Base-by-base conservation (phyloP, 2,888 invertebrate genomes). In the Eupeodes latifasciatus region DNA sequence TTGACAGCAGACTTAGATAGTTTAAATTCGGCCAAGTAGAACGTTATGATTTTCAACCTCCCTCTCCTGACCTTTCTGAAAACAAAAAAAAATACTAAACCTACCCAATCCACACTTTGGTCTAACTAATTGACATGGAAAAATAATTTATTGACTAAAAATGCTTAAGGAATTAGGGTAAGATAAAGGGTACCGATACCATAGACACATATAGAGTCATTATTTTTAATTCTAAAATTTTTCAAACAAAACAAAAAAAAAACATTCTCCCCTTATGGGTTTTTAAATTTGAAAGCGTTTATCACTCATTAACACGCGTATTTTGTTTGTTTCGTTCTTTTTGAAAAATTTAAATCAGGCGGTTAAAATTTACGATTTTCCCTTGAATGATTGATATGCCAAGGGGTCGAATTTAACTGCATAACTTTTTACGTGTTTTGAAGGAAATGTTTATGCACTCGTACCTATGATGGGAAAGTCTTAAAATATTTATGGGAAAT, bases 301-400 rank as follows among this genome's bases (percentile, higher is more conserved):
- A 88, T 88, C 88, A 88, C 88, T 88, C 88, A 88, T 85, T 88
- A 88, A 85, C 88, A 88, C 88, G 85, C 61, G 88, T 69, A 85
- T 88, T 88, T 88, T 59, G 19, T 59, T 47, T 47, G 3, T 47
- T 47, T 44, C 9, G 11, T 47, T 47, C 11, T 11, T 47, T 10
- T 9, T 75, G 47, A 78, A 78, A 88, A 40, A 88, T 88, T 85
- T 78, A 85, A 88, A 88, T 88, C 81, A 85, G 81, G 69, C 85
- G 81, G 78, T 47, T 75, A 85, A 88, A 66, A 88, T 78, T 84
- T 81, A 84, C 77, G 80, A 78, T 74, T 88, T 81, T 74, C 61
- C 19, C 49, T 44, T 19, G 55, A 85, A 44, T 88, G 81, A 85
- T 78, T 84, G 85, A 85, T 66, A 66, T 83, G 84, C 72, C 36